phyloP scores from a whole-genome alignment of 1,140 invertebrate genomes.

The Drosophila carrolli region DNA sequence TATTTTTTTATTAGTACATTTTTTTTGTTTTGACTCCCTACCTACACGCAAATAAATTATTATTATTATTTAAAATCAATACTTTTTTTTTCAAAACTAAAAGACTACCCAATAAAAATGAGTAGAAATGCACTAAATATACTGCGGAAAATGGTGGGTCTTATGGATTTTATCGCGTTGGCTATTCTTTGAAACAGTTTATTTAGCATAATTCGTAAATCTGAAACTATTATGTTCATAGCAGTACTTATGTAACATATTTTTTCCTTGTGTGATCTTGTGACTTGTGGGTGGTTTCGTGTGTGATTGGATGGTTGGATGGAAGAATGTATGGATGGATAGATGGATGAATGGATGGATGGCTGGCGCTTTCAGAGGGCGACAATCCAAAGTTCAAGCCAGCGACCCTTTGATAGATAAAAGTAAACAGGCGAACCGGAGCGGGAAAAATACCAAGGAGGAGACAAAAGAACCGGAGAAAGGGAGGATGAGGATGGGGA shows the following conservation, averaged over 20 bases:
- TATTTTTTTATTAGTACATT: background rate
- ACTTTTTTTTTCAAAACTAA: too few species aligned
- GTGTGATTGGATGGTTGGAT: background rate
- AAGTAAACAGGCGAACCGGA: background rate
- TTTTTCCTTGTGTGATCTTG: background rate
- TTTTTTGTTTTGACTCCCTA: background rate
- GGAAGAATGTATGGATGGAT: background rate
- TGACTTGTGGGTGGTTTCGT: background rate
- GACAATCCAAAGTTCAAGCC: constrained; percentile 7
- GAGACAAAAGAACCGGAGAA: background rate
- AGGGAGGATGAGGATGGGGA: background rate
- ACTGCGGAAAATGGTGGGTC: too few species aligned
- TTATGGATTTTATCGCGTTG: too few species aligned
- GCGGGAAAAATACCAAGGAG: background rate
- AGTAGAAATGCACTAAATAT: too few species aligned
- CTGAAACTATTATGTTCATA: too few species aligned
- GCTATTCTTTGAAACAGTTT: too few species aligned
- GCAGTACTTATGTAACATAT: background rate
- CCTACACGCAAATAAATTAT: background rate
- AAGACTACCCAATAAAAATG: too few species aligned
- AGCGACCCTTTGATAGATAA: background rate
- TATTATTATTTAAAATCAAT: too few species aligned
- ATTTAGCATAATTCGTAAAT: too few species aligned
- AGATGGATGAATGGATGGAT: background rate
- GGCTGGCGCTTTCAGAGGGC: background rate